A percentile compares a stretch with the other conserved stretches of the same genome.
Conservation (phyloP, 1,140 invertebrate genomes). For the Psilanteris sp. region DNA sequence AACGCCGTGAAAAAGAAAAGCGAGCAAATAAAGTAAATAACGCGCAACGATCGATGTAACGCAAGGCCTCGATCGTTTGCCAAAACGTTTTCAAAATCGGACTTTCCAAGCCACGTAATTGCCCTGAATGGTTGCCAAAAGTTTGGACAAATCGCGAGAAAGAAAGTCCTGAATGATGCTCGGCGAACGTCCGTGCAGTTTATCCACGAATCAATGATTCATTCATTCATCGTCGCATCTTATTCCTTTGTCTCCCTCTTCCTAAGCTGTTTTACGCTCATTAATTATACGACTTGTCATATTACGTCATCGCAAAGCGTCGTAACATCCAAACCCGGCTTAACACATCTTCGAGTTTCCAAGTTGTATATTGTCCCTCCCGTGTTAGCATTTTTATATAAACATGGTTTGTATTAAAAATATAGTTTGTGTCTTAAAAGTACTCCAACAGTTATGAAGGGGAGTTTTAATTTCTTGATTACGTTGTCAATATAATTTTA, state of each 20-base stretch:
- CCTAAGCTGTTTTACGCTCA: slow-evolving; percentile 5
- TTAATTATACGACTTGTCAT: slow-evolving; percentile 15
- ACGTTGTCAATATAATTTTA: too few species aligned
- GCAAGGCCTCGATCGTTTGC: slow-evolving; percentile 18
- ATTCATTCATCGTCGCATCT: slow-evolving; percentile 41
- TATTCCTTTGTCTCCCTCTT: slow-evolving; percentile 25
- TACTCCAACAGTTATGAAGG: too few species aligned
- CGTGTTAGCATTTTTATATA: too few species aligned
- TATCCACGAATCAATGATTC: slow-evolving; percentile 46
- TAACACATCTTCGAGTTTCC: neutral
- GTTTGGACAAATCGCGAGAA: slow-evolving; percentile 33
- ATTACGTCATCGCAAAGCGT: slow-evolving; percentile 24
- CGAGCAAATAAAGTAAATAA: neutral
- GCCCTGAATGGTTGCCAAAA: slow-evolving; percentile 32
- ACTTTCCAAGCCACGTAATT: slow-evolving; percentile 19
- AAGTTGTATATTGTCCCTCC: too few species aligned
- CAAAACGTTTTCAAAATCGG: slow-evolving; percentile 29
- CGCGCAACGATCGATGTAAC: slow-evolving; percentile 4
- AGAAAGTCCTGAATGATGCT: slow-evolving; percentile 36
- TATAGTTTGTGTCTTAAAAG: too few species aligned
- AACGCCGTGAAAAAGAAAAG: neutral
- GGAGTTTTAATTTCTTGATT: too few species aligned
- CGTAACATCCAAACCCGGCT: too few species aligned
- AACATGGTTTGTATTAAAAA: too few species aligned
- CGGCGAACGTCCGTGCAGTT: slow-evolving; percentile 3